These are phyloP conservation scores for Drosophila greeni DNA, from an alignment of 2,888 invertebrate species.

Conservation along the genomic window DNA sequence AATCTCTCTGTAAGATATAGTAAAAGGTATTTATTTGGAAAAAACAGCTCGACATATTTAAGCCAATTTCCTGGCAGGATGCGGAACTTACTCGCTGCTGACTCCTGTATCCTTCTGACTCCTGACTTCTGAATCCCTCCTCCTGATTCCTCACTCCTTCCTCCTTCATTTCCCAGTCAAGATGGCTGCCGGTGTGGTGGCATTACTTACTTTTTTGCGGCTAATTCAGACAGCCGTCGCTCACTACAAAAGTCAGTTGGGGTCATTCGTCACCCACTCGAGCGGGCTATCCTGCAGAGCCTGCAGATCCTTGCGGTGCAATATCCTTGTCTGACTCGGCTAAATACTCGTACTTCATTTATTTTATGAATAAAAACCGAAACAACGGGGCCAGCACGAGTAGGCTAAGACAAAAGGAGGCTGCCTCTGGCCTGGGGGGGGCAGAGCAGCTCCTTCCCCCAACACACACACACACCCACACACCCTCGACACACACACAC, in stretches of 20 bases:
- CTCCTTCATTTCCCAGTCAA: constrained; percentile 28
- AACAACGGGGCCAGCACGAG: constrained; percentile 41
- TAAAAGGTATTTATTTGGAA: too few species aligned
- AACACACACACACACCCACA: constrained; percentile 27
- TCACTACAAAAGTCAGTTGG: constrained; percentile 44
- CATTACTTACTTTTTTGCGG: constrained; percentile 20
- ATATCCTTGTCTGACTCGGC: constrained; percentile 52
- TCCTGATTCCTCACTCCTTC: too few species aligned
- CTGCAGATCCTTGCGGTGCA: constrained; percentile 43
- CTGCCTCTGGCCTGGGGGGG: constrained; percentile 17
- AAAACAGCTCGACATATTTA: not conserved
- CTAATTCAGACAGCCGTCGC: constrained; percentile 40
- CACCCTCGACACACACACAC: constrained; percentile 9
- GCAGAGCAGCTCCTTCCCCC: too few species aligned
- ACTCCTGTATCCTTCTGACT: too few species aligned
- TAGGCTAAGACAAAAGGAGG: constrained; percentile 28
- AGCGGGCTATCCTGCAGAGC: not conserved
- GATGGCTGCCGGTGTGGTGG: constrained; percentile 1
- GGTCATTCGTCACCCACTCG: constrained; percentile 42
- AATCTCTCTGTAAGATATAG: too few species aligned
- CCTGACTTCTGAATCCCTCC: too few species aligned
- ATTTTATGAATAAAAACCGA: constrained; percentile 70
- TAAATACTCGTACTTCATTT: constrained; percentile 72
- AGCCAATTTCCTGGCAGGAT: constrained; percentile 4
- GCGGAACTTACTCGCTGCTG: constrained; percentile 10